Conservation (phyloP, 2,888 invertebrate genomes). For the Calameuta pallipes region DNA sequence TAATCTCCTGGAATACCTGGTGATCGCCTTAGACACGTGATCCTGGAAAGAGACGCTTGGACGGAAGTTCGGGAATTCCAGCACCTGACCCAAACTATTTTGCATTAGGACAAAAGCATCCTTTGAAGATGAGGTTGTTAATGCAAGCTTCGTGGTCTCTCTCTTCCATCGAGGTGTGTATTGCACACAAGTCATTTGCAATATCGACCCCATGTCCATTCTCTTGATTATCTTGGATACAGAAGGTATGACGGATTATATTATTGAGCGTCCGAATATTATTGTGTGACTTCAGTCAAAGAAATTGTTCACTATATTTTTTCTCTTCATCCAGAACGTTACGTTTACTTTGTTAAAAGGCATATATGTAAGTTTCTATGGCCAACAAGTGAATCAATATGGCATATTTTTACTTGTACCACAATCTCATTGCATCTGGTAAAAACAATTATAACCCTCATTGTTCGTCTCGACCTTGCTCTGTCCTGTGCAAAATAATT, state of each 20-base stretch:
- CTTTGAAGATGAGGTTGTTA: neutral
- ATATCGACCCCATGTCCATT: neutral
- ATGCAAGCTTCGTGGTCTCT: neutral
- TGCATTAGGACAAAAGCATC: neutral
- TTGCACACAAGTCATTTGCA: neutral
- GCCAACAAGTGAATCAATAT: neutral
- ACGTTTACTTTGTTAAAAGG: neutral
- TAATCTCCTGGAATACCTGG: neutral
- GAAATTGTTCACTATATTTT: neutral
- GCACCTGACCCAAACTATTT: neutral
- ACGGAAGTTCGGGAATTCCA: neutral
- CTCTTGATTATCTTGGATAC: neutral
- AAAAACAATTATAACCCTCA: neutral
- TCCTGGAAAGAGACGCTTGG: neutral
- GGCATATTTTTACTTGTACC: neutral
- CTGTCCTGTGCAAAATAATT: neutral
- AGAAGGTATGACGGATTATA: neutral
- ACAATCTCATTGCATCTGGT: conserved; percentile 13
- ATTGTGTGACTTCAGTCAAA: neutral
- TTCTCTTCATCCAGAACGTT: neutral
- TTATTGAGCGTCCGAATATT: neutral
- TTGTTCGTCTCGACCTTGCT: neutral
- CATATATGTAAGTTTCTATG: neutral
- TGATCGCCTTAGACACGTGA: neutral
- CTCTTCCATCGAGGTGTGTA: neutral